Base-by-base conservation (phyloP, 2,113 vertebrate species). In the Entelurus aequoreus region DNA sequence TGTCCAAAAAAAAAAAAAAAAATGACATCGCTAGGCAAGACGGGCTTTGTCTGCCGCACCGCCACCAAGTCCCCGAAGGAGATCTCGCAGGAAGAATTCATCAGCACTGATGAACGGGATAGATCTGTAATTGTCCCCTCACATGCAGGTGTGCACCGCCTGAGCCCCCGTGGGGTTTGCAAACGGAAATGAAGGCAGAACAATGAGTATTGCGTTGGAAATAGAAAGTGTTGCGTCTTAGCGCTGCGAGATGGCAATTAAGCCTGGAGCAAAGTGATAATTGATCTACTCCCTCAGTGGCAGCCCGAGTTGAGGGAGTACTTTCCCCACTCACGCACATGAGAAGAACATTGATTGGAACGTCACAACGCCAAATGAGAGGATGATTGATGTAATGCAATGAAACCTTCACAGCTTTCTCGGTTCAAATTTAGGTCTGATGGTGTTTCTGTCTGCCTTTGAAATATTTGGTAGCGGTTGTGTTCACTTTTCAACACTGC, bases 221-320 rank as follows among this genome's bases (percentile, higher is more conserved):
- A 63, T 59, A 69, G 63, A 48, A 63, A 75, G 65, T 77, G 72
- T 80, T 88, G 84, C 73, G 58, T 86, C 74, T 80, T 72, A 60
- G 76, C 72, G 60, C 54, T 77, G 64, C 72, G 72, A 77, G 75
- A 67, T 82, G 77, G 48, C 85, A 87, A 90, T 89, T 80, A 88
- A 64, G 79, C 86, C 75, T 13, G 52, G 69, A 79, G 82, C 70
- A 75, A 79, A 75, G 78, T 68, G 68, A 69, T 81, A 85, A 86
- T 80, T 85, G 82, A 84, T 85, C 81, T 84, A 68, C 68, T 73
- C 74, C 61, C 44, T 57, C 46, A 47, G 54, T 61, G 64, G 61
- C 60, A 66, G 60, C 67, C 67, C 71, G 68, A 60, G 73, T 71
- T 48, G 53, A 71, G 57, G 1, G 28, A 72, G 53, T 8, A 5